phyloP scores from a whole-genome alignment of 2,888 invertebrate species.

The Catocala sponsa region DNA sequence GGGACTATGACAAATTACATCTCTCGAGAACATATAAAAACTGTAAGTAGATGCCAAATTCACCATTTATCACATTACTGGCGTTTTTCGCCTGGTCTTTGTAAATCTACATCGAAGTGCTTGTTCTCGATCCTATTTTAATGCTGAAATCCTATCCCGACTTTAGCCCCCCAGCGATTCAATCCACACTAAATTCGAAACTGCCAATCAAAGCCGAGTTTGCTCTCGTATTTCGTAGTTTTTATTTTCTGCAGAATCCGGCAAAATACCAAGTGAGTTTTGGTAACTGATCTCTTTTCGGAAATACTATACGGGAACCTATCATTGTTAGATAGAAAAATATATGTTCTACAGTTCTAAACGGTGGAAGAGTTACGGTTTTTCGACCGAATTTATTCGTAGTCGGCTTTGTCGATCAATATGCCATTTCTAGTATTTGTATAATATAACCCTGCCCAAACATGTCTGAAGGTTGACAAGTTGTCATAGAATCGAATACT shows the following conservation, averaged over 20 bases:
- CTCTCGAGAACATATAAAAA: slow-evolving; percentile 59
- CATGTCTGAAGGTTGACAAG: slow-evolving; percentile 17
- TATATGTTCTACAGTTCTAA: neutral
- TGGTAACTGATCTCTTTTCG: slow-evolving; percentile 32
- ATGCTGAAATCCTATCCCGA: slow-evolving; percentile 26
- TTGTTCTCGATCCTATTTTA: slow-evolving; percentile 21
- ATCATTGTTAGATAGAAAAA: slow-evolving; percentile 13
- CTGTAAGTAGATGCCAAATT: slow-evolving; percentile 45
- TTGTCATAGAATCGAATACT: slow-evolving; percentile 30
- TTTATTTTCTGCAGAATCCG: slow-evolving; percentile 37
- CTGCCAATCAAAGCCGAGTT: slow-evolving; percentile 47
- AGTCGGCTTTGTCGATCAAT: slow-evolving; percentile 28
- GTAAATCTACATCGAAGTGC: slow-evolving; percentile 12
- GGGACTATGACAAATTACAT: slow-evolving; percentile 64
- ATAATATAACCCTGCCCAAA: slow-evolving; percentile 31
- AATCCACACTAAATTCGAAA: slow-evolving; percentile 41
- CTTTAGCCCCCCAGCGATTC: slow-evolving; percentile 28
- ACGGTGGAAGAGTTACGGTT: neutral
- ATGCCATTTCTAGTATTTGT: slow-evolving; percentile 27
- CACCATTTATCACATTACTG: slow-evolving; percentile 54
- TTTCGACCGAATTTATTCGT: slow-evolving; percentile 2
- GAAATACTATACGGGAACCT: slow-evolving; percentile 29
- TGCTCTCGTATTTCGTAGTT: slow-evolving; percentile 31
- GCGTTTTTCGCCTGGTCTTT: slow-evolving; percentile 21
- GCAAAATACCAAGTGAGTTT: slow-evolving; percentile 23